Evolutionary conservation across 2,888 invertebrate genomes (phyloP), one percentile per base, ranked within the genome.

Genomic region (Sarcophaga rosellei): DNA sequence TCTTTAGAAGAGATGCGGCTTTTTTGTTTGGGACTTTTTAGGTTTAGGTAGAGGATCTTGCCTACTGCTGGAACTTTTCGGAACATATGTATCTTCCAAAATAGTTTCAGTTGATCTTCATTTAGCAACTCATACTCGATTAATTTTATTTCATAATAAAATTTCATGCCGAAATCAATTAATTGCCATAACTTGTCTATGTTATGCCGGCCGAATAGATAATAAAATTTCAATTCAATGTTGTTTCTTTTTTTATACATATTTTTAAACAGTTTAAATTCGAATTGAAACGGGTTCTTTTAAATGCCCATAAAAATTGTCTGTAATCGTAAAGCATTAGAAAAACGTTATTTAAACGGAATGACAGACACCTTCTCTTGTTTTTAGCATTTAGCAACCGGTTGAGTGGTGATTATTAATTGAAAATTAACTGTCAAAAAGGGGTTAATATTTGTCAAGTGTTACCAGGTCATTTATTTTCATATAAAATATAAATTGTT

Each of bases 391-490:
- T 57, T 57, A 70, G 12, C 12, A 75, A 70, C 70, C 47, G 62
- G 79, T 70, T 79, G 3, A 59, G 17, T 53, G 17, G 17, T 53
- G 15, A 17, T 17, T 17, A 12, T 15, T 17, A 53, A 53, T 53
- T 53, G 25, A 45, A 59, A 17, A 17, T 3, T 21, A 59, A 21
- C 20, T 62, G 35, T 25, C 69, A 70, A 23, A 59, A 70, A 81
- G 70, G 86, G 84, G 81, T 86, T 84, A 86, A 84, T 75, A 47
- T 66, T 35, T 21, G 17, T n/a, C 17, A 74, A 74, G 70, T 78
- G 74, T 86, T 84, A 73, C 78, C 66, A 59, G 44, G 78, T 78
- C 66, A 78, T 86, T 84, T 81, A 75, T 78, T 79, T 76, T 77
- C 57, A 66, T 73, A 75, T 78, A 84, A 78, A 35, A 84, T 77